Conservation (phyloP, 2,888 invertebrate genomes). For the Mamestra brassicae region DNA sequence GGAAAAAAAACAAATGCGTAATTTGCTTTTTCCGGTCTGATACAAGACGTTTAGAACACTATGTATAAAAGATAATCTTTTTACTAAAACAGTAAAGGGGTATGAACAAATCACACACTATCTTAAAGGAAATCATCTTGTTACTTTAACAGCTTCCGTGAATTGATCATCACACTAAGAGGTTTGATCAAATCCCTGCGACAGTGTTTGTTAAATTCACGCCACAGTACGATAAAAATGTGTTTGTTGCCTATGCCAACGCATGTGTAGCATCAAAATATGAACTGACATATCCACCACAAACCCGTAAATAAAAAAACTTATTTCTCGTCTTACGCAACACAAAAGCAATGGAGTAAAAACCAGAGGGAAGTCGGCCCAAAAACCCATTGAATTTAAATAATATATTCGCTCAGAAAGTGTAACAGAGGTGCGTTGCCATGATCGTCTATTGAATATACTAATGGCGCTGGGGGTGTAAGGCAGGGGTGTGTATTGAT, state of each 20-base stretch:
- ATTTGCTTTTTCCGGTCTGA: too few species aligned
- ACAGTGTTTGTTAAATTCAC: background rate
- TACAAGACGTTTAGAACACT: too few species aligned
- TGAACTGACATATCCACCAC: background rate
- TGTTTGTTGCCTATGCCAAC: background rate
- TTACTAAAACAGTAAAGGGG: too few species aligned
- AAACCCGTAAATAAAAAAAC: background rate
- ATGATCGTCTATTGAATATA: constrained; percentile 66
- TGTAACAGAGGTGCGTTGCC: constrained; percentile 48
- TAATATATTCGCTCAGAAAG: constrained; percentile 46
- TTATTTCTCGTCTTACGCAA: background rate
- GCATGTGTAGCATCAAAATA: background rate
- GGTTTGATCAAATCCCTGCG: background rate
- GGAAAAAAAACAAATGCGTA: background rate
- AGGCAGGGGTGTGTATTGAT: constrained; percentile 73
- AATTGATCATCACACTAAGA: too few species aligned
- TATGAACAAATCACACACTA: too few species aligned
- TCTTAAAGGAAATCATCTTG: too few species aligned
- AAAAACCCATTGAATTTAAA: constrained; percentile 42
- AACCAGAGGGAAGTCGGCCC: constrained; percentile 10
- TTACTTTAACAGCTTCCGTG: too few species aligned
- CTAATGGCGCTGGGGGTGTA: constrained; percentile 68
- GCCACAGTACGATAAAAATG: too few species aligned
- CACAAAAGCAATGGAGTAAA: background rate
- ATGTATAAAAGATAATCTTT: too few species aligned